Percentiles rank a stretch among this genome's conserved stretches.
phyloP scores from a whole-genome alignment of 1,140 invertebrate genomes.

The Papilio xuthus region DNA sequence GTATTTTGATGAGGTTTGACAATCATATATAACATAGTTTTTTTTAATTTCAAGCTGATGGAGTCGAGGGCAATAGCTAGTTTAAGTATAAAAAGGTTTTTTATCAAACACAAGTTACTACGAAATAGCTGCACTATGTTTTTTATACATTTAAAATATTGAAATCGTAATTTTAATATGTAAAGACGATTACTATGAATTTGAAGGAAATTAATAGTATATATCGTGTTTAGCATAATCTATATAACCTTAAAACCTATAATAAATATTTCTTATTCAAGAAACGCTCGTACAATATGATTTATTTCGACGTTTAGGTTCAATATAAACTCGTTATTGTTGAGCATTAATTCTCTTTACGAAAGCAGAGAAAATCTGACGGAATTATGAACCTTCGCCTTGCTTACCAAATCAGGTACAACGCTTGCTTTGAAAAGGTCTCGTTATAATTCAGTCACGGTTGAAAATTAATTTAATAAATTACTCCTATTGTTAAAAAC shows the following conservation, averaged over 20 bases:
- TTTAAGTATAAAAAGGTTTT: not conserved
- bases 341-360: conserved; percentile 21
- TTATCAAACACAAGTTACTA: no score
- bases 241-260: not conserved
- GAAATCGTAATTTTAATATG: no score
- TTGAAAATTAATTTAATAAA: conserved; percentile 31
- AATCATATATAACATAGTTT: no score
- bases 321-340: conserved; percentile 25
- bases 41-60: no score
- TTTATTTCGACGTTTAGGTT: conserved; percentile 25
- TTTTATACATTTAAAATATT: no score
- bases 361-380: conserved; percentile 30
- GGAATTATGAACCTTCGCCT: conserved; percentile 12
- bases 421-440: conserved; percentile 23
- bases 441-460: conserved; percentile 18
- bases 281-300: not conserved
- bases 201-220: not conserved
- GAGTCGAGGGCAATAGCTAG: no score
- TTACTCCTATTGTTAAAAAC: conserved; percentile 5
- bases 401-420: conserved; percentile 21
- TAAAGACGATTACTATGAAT: no score
- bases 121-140: no score
- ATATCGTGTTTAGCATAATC: not conserved
- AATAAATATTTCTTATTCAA: not conserved
- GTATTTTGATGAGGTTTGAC: no score